These are phyloP conservation scores for Arenaria interpres DNA, from an alignment of 2,113 vertebrate genomes.

Conservation along the genomic window DNA sequence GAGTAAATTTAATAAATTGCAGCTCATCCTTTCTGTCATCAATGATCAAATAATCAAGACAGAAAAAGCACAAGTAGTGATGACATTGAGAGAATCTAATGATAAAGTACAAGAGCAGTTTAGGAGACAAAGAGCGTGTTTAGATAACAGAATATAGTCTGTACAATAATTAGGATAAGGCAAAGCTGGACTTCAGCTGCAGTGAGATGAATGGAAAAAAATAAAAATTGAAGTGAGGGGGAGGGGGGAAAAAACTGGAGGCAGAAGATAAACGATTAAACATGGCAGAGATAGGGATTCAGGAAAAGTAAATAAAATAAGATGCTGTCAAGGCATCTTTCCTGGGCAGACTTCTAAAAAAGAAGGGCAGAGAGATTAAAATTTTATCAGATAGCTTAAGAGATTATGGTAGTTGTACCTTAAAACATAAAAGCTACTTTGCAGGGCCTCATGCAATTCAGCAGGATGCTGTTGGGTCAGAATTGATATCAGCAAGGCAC, in stretches of 20 bases:
- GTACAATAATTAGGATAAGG: conserved; percentile 24
- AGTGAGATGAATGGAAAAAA: conserved; percentile 24
- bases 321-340: conserved; percentile 41
- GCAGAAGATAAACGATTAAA: conserved; percentile 41
- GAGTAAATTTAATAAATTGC: conserved; percentile 54
- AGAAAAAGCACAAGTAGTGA: conserved; percentile 13
- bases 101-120: conserved; percentile 38
- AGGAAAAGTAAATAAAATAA: conserved; percentile 31
- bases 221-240: not conserved
- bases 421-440: conserved; percentile 57
- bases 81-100: conserved; percentile 29
- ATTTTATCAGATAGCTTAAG: conserved; percentile 46
- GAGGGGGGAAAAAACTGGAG: conserved; percentile 3
- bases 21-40: conserved; percentile 36
- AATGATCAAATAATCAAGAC: conserved; percentile 62
- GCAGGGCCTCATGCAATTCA: conserved; percentile 1
- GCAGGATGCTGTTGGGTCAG: conserved; percentile 6
- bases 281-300: conserved; percentile 18
- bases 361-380: conserved; percentile 56
- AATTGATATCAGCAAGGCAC: conserved; percentile 13
- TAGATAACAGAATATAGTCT: not conserved
- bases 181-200: not conserved
- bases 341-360: conserved; percentile 6
- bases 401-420: conserved; percentile 49
- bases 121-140: conserved; percentile 14